A percentile compares a stretch with the other conserved stretches of the same genome.
phyloP scores from a whole-genome alignment of 2,113 vertebrate species.

The Mystacornis crossleyi region DNA sequence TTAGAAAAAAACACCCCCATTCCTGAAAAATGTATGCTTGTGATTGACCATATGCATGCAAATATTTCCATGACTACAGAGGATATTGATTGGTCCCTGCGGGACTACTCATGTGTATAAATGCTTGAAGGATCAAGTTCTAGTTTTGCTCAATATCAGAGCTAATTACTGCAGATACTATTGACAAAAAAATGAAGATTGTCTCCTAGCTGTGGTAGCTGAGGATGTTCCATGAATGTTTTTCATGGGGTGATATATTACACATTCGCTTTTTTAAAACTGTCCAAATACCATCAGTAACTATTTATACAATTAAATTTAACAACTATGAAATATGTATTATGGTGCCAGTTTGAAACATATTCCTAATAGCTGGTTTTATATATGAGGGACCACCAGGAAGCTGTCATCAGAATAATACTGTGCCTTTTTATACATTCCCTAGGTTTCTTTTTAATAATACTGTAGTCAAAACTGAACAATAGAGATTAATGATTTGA shows the following conservation, averaged over 20 bases:
- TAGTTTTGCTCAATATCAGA: constrained; percentile 41
- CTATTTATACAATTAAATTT: constrained; percentile 50
- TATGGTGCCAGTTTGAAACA: constrained; percentile 5
- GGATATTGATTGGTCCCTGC: constrained; percentile 8
- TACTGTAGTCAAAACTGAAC: constrained; percentile 37
- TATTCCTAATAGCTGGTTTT: constrained; percentile 45
- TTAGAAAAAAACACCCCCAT: background rate
- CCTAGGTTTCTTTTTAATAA: constrained; percentile 22
- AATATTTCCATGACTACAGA: constrained; percentile 20
- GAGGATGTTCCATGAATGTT: background rate
- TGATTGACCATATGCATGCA: background rate
- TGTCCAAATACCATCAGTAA: background rate
- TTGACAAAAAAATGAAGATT: constrained; percentile 2
- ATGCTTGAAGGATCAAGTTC: constrained; percentile 29
- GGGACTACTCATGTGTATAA: background rate
- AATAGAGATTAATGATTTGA: constrained; percentile 39
- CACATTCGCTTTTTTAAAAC: background rate
- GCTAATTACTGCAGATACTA: constrained; percentile 27
- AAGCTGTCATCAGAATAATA: constrained; percentile 37
- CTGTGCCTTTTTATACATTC: background rate
- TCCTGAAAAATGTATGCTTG: background rate
- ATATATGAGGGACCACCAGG: constrained; percentile 25
- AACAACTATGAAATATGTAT: constrained; percentile 29
- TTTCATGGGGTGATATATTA: background rate
- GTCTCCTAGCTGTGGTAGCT: background rate